These are phyloP conservation scores for Aspidiotus destructor DNA, from an alignment of 2,888 invertebrate species.

Conservation along the genomic window DNA sequence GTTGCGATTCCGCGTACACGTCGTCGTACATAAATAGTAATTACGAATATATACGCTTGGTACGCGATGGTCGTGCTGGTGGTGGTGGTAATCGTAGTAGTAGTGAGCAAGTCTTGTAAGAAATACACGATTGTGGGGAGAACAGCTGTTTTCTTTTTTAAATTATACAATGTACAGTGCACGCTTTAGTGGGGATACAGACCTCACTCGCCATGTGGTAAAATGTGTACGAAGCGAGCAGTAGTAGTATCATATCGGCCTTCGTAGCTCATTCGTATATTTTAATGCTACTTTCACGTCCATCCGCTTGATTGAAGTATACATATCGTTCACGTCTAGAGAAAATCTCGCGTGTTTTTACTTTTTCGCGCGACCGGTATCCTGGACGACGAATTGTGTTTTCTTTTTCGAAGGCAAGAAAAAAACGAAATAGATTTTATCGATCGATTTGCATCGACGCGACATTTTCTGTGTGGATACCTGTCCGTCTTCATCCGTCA, in stretches of 20 bases:
- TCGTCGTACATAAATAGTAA: too few relatives aligned
- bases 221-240: slow-evolving; percentile 12
- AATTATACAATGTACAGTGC: neutral
- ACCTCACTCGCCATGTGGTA: slow-evolving; percentile 29
- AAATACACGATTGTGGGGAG: neutral
- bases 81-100: too few relatives aligned
- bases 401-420: too few relatives aligned
- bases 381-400: neutral
- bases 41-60: too few relatives aligned
- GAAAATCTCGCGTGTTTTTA: neutral
- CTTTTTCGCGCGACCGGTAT: neutral
- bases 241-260: slow-evolving; percentile 13
- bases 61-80: too few relatives aligned
- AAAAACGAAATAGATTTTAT: too few relatives aligned
- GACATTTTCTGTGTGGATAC: too few relatives aligned
- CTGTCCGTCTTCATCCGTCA: too few relatives aligned
- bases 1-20: too few relatives aligned
- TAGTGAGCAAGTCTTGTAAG: too few relatives aligned
- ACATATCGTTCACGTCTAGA: too few relatives aligned
- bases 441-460: too few relatives aligned
- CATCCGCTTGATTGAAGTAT: neutral
- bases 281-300: slow-evolving; percentile 14
- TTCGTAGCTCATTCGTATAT: slow-evolving; percentile 21
- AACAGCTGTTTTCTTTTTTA: slow-evolving; percentile 2
- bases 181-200: neutral